These are phyloP conservation scores for Turritopsis dohrnii DNA, from an alignment of 30 jellyfish, hydroid and myxozoan species.

Conservation along the genomic window DNA sequence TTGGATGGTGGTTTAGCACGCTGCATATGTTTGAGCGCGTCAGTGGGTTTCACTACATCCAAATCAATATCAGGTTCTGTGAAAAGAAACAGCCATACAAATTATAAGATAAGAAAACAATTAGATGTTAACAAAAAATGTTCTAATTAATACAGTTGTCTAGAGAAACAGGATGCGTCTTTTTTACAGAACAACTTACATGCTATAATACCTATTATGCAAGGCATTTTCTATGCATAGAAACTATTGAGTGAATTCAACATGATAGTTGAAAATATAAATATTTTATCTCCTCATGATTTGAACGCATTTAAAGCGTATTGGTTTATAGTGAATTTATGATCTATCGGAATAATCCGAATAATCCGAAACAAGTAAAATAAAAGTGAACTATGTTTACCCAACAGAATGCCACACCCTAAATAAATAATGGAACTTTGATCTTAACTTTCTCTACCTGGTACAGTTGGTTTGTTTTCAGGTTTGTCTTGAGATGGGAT, in stretches of 20 bases:
- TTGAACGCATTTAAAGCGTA: neutral
- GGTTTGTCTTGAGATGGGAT: neutral
- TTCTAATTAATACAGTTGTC: too few species aligned
- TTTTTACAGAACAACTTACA: neutral
- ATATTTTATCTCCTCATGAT: too few species aligned
- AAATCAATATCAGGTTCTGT: slow-evolving; percentile 16
- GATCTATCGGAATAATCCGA: too few species aligned
- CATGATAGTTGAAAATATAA: neutral
- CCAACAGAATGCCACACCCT: too few species aligned
- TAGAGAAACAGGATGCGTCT: neutral
- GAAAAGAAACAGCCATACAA: neutral
- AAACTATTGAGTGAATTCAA: neutral
- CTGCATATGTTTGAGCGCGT: slow-evolving; percentile 29
- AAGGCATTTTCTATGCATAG: neutral
- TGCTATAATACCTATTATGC: neutral
- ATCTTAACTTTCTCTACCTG: too few species aligned
- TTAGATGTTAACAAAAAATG: neutral
- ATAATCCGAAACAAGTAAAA: too few species aligned
- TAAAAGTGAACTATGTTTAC: too few species aligned
- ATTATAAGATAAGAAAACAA: neutral
- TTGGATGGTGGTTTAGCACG: slow-evolving; percentile 33
- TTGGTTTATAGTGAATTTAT: too few species aligned
- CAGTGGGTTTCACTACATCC: slow-evolving; percentile 30
- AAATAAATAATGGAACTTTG: too few species aligned
- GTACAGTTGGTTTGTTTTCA: neutral